Evolutionary conservation across 2,797 vertebrate genomes (phyloP).

Genomic region (Artibeus lituratus): DNA sequence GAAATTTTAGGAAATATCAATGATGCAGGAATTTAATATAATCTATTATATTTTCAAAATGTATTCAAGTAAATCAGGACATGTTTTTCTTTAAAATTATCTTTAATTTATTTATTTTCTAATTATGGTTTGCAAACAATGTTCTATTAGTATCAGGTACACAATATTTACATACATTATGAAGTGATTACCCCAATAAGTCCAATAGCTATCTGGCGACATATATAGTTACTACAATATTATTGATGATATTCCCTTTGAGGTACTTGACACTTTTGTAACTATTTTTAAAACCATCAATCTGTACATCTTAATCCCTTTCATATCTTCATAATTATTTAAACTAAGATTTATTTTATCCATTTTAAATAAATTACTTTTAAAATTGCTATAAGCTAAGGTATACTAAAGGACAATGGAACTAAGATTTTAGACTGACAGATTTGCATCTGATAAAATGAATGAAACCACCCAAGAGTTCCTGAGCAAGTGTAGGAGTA

Average conservation of each 20-base stretch:
- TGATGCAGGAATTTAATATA: neutral
- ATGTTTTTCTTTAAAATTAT: neutral
- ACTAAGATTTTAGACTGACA: neutral
- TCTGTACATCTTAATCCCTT: neutral
- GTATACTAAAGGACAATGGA: neutral
- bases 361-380: neutral
- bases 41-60: neutral
- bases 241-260: neutral
- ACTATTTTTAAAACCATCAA: neutral
- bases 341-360: neutral
- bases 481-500: neutral
- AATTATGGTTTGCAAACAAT: neutral
- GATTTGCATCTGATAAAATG: neutral
- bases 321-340: neutral
- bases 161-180: neutral
- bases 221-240: neutral
- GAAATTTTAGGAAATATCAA: slow-evolving; percentile 22
- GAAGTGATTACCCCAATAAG: neutral
- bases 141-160: neutral
- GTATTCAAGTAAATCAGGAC: neutral
- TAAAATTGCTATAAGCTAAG: neutral
- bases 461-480: neutral
- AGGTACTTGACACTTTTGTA: neutral
- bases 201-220: no score
- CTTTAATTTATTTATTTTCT: neutral